Evolutionary conservation across 2,797 vertebrate genomes (phyloP).

Genomic region (Cephalopachus bancanus): DNA sequence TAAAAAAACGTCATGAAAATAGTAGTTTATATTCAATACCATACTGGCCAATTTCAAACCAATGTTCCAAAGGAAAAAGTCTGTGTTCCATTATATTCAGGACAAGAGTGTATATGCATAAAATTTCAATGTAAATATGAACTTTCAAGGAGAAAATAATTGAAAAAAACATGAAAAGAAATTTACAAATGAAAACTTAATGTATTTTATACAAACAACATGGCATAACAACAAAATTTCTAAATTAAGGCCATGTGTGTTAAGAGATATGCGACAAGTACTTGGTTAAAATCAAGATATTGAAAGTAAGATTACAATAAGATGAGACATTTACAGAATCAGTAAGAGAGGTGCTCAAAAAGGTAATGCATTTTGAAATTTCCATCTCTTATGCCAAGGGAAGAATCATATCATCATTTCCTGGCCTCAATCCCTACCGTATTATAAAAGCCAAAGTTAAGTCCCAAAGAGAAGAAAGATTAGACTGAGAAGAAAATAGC

Average conservation of each 20-base stretch:
- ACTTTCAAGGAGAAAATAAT: not conserved
- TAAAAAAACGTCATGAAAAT: not conserved
- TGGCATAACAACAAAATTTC: constrained; percentile 28
- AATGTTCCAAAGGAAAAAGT: constrained; percentile 3
- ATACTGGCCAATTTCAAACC: not conserved
- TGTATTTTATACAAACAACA: constrained; percentile 45
- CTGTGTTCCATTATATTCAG: not conserved
- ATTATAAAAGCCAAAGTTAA: constrained; percentile 22
- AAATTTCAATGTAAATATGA: constrained; percentile 31
- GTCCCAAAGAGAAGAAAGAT: not conserved
- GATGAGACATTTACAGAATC: not conserved
- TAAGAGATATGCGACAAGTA: not conserved
- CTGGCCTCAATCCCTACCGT: not conserved
- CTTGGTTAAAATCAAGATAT: constrained; percentile 8
- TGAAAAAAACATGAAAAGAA: not conserved
- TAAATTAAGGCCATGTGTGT: constrained; percentile 38
- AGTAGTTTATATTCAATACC: not conserved
- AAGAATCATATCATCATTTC: constrained; percentile 1
- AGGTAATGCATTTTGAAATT: constrained; percentile 24
- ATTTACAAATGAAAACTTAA: constrained; percentile 8
- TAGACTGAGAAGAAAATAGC: not conserved
- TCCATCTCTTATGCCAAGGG: not conserved
- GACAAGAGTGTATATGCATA: not conserved
- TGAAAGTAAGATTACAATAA: constrained; percentile 57
- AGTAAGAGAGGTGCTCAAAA: not conserved